These are phyloP conservation scores for Cepaea hortensis DNA, from an alignment of 2,888 invertebrate species.

Conservation along the genomic window DNA sequence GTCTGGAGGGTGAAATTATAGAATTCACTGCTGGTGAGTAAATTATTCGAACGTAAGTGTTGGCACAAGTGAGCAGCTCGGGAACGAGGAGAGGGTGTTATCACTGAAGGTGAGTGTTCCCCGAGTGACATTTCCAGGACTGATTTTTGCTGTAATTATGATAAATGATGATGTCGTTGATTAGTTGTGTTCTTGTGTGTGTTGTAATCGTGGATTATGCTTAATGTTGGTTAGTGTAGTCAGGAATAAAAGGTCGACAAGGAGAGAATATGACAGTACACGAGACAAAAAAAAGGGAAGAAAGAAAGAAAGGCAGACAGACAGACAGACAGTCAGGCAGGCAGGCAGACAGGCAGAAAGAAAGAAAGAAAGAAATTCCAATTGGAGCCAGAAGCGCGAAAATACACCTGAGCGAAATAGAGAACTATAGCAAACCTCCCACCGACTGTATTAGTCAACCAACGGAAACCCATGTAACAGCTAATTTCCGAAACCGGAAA, in stretches of 20 bases:
- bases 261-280: no score
- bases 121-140: neutral
- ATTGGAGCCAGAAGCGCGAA: no score
- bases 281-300: no score
- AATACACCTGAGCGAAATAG: no score
- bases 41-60: conserved; percentile 30
- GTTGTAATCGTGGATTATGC: neutral
- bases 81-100: no score
- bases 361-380: conserved; percentile 12
- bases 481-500: conserved; percentile 23
- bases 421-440: neutral
- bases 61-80: conserved; percentile 12
- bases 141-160: neutral
- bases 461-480: no score
- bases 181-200: neutral
- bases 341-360: neutral
- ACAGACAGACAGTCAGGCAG: neutral
- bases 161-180: conserved; percentile 7
- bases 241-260: no score
- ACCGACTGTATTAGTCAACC: neutral
- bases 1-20: neutral
- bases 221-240: neutral
- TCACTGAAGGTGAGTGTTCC: conserved; percentile 5
- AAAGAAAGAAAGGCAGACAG: neutral
- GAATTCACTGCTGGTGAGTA: conserved; percentile 35